Conservation (phyloP, 2,797 vertebrate species). For the Enteromius viviparus region DNA sequence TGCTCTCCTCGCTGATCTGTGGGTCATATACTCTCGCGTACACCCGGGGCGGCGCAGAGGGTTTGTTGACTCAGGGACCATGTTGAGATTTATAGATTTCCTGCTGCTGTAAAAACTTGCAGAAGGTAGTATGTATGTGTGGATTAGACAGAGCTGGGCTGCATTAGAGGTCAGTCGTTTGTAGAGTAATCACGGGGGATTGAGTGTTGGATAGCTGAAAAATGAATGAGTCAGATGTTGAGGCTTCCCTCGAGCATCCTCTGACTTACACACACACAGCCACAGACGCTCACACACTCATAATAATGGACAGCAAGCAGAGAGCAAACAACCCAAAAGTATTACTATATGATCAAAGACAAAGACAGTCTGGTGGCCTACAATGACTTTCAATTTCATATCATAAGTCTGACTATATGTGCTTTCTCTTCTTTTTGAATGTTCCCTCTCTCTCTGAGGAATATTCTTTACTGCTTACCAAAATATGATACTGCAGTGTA, state of each 20-base stretch:
- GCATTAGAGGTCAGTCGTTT: slow-evolving; percentile 47
- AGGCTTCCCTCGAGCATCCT: slow-evolving; percentile 4
- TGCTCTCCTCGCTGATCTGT: slow-evolving; percentile 5
- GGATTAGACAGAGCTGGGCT: slow-evolving; percentile 41
- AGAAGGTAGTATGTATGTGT: slow-evolving; percentile 16
- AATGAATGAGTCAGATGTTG: not conserved
- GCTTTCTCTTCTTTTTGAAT: not conserved
- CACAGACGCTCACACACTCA: slow-evolving; percentile 2
- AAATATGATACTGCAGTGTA: too few relatives aligned
- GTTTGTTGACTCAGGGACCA: slow-evolving; percentile 62
- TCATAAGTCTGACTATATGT: not conserved
- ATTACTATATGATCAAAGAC: slow-evolving; percentile 23
- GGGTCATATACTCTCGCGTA: slow-evolving; percentile 28
- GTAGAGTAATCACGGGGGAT: slow-evolving; percentile 6
- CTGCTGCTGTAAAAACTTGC: slow-evolving; percentile 57
- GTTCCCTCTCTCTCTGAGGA: not conserved
- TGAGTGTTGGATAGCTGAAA: slow-evolving; percentile 8
- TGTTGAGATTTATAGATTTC: slow-evolving; percentile 71
- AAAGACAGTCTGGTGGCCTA: not conserved
- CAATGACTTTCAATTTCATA: not conserved
- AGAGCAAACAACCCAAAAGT: slow-evolving; percentile 23
- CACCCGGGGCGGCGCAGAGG: slow-evolving; percentile 15
- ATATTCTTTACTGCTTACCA: not conserved
- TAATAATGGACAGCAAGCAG: slow-evolving; percentile 32
- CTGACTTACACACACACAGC: slow-evolving; percentile 15